Conservation (phyloP, 1,140 invertebrate species). For the Saxidomus purpurata region DNA sequence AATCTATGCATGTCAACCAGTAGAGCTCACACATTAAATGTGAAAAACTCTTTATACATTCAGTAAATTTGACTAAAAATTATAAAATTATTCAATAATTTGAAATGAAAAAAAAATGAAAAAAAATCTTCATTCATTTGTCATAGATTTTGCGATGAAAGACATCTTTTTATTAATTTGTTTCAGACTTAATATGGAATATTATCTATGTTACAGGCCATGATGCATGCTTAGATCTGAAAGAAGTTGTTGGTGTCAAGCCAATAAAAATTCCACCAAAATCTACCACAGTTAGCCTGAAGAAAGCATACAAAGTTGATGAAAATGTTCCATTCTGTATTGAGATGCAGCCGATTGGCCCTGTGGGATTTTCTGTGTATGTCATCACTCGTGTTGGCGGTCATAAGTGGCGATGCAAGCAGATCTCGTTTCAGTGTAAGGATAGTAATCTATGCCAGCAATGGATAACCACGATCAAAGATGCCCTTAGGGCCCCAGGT, state of each 20-base stretch:
- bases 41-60: too few species aligned
- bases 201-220: too few species aligned
- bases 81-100: too few species aligned
- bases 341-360: conserved; percentile 73
- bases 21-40: too few species aligned
- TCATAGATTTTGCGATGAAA: too few species aligned
- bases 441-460: conserved; percentile 73
- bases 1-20: too few species aligned
- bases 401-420: conserved; percentile 77
- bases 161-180: too few species aligned
- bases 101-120: too few species aligned
- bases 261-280: conserved; percentile 59
- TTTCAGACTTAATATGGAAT: too few species aligned
- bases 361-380: conserved; percentile 72
- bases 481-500: conserved; percentile 73
- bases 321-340: conserved; percentile 58
- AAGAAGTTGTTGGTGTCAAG: conserved; percentile 62
- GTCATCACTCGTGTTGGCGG: conserved; percentile 68
- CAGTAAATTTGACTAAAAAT: too few species aligned
- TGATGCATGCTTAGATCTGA: conserved; percentile 59
- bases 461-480: conserved; percentile 78
- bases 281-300: conserved; percentile 11
- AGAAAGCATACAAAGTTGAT: conserved; percentile 36
- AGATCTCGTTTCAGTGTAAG: conserved; percentile 73
- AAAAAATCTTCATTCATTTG: too few species aligned